A percentile compares a stretch with the other conserved stretches of the same genome.
phyloP scores from a whole-genome alignment of 2,888 invertebrate genomes.

The Heteromurus nitidus region DNA sequence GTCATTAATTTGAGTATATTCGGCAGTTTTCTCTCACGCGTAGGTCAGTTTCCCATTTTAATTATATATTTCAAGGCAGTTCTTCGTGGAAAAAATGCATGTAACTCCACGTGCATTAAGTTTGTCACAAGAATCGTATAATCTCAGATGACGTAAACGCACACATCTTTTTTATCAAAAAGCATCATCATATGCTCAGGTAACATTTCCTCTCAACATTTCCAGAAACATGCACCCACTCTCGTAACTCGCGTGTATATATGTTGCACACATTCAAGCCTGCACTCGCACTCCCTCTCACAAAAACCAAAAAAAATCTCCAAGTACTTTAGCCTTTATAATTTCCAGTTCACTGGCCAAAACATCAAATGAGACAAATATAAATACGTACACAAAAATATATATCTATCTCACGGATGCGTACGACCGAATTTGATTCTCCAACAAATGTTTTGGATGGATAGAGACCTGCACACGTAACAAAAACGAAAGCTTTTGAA shows the following conservation, averaged over 20 bases:
- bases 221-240: constrained; percentile 21
- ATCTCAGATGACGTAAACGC: background rate
- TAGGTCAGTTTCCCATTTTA: too few relatives aligned
- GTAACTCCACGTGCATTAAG: background rate
- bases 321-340: too few relatives aligned
- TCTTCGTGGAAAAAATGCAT: background rate
- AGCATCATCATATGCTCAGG: background rate
- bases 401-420: background rate
- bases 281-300: background rate
- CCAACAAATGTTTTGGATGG: constrained; percentile 4
- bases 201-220: background rate
- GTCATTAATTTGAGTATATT: too few relatives aligned
- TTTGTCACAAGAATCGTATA: constrained; percentile 14
- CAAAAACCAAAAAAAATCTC: background rate
- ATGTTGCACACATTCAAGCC: too few relatives aligned
- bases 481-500: too few relatives aligned
- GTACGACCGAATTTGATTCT: constrained; percentile 9
- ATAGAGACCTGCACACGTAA: background rate
- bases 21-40: too few relatives aligned
- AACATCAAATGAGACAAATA: background rate
- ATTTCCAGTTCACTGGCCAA: constrained; percentile 6
- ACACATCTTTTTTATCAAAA: background rate
- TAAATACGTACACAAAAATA: background rate
- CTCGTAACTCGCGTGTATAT: too few relatives aligned
- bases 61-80: constrained; percentile 5